These are phyloP conservation scores for Coelogynopora nodosa DNA, from an alignment of 2,888 invertebrate species.

Conservation along the genomic window DNA sequence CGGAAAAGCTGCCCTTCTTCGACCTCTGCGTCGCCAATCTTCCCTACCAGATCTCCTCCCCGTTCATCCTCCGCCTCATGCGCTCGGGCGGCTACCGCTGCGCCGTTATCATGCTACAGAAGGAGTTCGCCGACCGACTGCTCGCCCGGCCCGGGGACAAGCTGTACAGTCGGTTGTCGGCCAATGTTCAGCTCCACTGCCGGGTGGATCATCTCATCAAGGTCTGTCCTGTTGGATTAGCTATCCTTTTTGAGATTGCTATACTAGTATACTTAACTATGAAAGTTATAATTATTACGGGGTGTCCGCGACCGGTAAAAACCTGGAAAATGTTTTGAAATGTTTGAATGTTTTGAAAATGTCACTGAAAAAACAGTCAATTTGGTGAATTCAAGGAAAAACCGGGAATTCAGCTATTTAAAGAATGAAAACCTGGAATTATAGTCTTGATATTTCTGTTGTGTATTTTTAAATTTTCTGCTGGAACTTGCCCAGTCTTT, in stretches of 20 bases:
- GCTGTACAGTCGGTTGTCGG: conserved; percentile 86
- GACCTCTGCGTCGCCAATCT: conserved; percentile 96
- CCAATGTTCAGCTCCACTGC: conserved; percentile 90
- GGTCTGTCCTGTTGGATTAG: conserved; percentile 65
- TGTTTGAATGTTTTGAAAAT: no score
- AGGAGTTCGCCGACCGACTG: conserved; percentile 92
- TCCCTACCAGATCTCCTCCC: conserved; percentile 84
- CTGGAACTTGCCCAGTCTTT: no score
- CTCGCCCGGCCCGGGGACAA: conserved; percentile 96
- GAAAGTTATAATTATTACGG: no score
- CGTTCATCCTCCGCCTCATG: conserved; percentile 86
- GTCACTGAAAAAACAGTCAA: no score
- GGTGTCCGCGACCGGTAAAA: no score
- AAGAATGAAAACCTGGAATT: no score
- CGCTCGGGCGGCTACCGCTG: conserved; percentile 74
- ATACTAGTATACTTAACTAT: background rate
- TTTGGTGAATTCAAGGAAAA: no score
- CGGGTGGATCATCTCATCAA: conserved; percentile 93
- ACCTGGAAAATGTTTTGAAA: background rate
- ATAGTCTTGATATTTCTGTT: no score
- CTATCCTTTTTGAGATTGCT: background rate
- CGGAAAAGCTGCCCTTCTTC: conserved; percentile 84
- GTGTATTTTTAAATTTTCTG: no score
- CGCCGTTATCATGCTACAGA: conserved; percentile 96
- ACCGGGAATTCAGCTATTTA: no score